These are phyloP conservation scores for Triops longicaudatus DNA, from an alignment of 1,140 invertebrate species.

Conservation along the genomic window DNA sequence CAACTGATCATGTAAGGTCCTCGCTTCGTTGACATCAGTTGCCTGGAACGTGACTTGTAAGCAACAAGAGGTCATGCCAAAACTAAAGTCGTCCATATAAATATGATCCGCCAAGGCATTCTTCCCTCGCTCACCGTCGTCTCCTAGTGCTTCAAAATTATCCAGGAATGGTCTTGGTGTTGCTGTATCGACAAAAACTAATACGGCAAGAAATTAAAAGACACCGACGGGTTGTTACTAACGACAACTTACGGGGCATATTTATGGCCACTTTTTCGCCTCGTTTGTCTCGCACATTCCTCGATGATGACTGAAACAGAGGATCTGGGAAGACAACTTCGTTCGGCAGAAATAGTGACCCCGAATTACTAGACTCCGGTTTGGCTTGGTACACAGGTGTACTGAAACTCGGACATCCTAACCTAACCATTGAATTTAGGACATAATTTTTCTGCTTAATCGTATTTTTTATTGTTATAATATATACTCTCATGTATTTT, in stretches of 20 bases:
- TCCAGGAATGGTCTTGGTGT: conserved; percentile 63
- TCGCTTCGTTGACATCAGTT: conserved; percentile 72
- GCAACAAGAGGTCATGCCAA: conserved; percentile 98
- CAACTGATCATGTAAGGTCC: conserved; percentile 64
- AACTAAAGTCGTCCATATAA: conserved; percentile 98
- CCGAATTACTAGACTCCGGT: conserved; percentile 63
- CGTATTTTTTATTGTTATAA: too few relatives aligned
- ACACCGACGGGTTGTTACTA: conserved; percentile 46
- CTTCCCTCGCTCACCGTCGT: conserved; percentile 51
- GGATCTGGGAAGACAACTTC: conserved; percentile 83
- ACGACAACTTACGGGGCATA: conserved; percentile 65
- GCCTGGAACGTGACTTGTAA: conserved; percentile 94
- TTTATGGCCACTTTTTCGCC: conserved; percentile 95
- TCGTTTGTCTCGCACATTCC: conserved; percentile 82
- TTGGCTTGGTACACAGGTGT: conserved; percentile 66
- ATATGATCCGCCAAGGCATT: conserved; percentile 74
- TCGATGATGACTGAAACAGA: conserved; percentile 90
- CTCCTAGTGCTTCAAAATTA: conserved; percentile 52
- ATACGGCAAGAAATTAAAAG: conserved; percentile 35
- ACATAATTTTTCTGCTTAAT: too few relatives aligned
- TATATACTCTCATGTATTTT: too few relatives aligned
- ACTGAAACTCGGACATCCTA: conserved; percentile 83
- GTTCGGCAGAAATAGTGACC: conserved; percentile 90
- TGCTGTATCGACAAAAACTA: conserved; percentile 84
- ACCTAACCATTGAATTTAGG: conserved; percentile 65